Evolutionary conservation across 2,888 invertebrate genomes (phyloP), one percentile per base, ranked within the genome.

Genomic region (Mythimna ferrago): DNA sequence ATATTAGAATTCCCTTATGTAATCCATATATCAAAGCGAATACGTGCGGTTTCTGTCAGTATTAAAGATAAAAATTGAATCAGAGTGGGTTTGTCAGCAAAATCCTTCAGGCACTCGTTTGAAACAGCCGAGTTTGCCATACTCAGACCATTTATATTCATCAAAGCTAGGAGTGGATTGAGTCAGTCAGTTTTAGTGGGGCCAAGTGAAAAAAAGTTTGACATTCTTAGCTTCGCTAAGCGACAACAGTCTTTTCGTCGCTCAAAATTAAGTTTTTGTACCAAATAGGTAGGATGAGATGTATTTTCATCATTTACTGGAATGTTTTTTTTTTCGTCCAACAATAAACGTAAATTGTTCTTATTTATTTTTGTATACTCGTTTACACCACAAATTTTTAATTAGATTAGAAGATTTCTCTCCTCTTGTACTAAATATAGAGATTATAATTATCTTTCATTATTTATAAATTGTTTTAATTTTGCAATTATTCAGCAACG

Each of bases 51-150:
- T 81, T 73, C 68, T 76, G 72, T 67, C 71, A 76, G 73, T 77
- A 62, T 72, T 81, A 80, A 73, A 80, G 81, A 88, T 80, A 72
- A 79, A 83, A 90, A 89, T 89, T 86, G 83, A 88, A 86, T 85
- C 80, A 82, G 67, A 84, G 81, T 74, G 83, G 79, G 68, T 84
- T 82, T 86, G 86, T 86, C 87, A 83, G 86, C 78, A 75, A 74
- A 87, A 85, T 83, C 76, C 78, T 80, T 71, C 68, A 81, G 81
- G 78, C 84, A 80, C 66, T 84, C 78, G 78, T 84, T 76, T 75
- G 66, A 65, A 81, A 83, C 78, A 76, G 80, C 76, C 72, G 71
- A 81, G 74, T 77, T 68, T 78, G 73, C 80, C 73, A 79, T 84
- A 70, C 76, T 73, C 64, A 75, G 73, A 82, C 78, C 81, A 86